Evolutionary conservation across 2,888 invertebrate species (phyloP), one percentile per base, ranked within the genome.

Genomic region (Plagodis dolabraria): DNA sequence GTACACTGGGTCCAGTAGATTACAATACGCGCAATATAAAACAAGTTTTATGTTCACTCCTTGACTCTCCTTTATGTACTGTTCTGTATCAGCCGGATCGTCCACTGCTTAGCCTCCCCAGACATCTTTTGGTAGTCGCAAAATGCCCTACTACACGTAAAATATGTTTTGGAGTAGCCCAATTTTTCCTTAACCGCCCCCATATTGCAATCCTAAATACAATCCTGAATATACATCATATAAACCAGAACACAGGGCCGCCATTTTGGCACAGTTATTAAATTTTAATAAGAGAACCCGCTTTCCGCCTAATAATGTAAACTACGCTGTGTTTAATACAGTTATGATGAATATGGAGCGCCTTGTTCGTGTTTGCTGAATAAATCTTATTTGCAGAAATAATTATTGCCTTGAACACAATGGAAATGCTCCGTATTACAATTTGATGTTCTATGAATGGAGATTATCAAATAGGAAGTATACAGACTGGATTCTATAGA

Each of bases 271-370:
- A 48, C 48, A 70, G 75, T 79, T 81, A 82, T 82, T 79, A 79
- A 80, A 79, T 76, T 79, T 77, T 75, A 76, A 76, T 72, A 79
- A 72, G 70, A 69, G 68, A 71, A 63, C 70, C 72, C 69, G 44
- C 51, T 65, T 63, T 65, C 63, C 34, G 40, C 46, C 48, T 61
- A 53, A 56, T 60, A 61, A 61, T 60, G 49, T 33, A 42, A 61
- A 61, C 60, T 61, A 57, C 53, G 53, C 47, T 49, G 63, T 49
- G 43, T 51, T 61, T 56, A 53, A 56, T 56, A 60, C 48, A 56
- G 55, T 53, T 56, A 53, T 53, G 49, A 56, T 60, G 52, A 57
- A 57, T 53, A 61, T 36, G 53, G 42, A 53, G 56, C 35, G 42
- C 49, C 11, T 53, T 49, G 52, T 57, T 35, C 52, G 52, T 60